Conservation (phyloP, 2,888 invertebrate species). For the Theretra japonica region DNA sequence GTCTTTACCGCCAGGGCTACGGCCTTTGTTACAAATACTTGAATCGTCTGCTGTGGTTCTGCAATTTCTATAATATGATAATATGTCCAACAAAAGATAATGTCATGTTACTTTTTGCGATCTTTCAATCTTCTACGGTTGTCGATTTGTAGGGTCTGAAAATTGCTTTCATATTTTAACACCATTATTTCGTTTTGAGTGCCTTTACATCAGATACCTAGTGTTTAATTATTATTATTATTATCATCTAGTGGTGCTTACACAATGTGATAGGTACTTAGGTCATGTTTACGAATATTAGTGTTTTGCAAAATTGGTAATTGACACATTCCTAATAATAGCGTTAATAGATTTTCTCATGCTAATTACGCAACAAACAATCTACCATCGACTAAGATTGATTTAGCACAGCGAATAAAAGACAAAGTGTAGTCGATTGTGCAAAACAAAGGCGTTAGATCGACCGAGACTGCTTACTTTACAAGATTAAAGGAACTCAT, state of each 20-base stretch:
- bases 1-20: background rate
- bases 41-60: background rate
- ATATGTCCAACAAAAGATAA: too few relatives aligned
- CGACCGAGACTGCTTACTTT: conserved; percentile 20
- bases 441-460: conserved; percentile 19
- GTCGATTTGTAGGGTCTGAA: too few relatives aligned
- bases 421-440: conserved; percentile 9
- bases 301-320: too few relatives aligned
- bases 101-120: too few relatives aligned
- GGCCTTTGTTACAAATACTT: background rate
- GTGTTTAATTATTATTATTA: too few relatives aligned
- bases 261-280: too few relatives aligned
- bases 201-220: too few relatives aligned
- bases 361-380: background rate
- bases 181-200: too few relatives aligned
- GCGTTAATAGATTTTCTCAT: background rate
- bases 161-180: too few relatives aligned
- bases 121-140: too few relatives aligned
- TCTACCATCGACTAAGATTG: background rate
- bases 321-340: background rate
- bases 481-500: conserved; percentile 19
- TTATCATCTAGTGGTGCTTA: too few relatives aligned
- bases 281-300: too few relatives aligned
- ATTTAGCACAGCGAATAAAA: conserved; percentile 1
- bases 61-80: background rate